phyloP scores from a whole-genome alignment of 2,113 vertebrate species.

The Pipra filicauda region DNA sequence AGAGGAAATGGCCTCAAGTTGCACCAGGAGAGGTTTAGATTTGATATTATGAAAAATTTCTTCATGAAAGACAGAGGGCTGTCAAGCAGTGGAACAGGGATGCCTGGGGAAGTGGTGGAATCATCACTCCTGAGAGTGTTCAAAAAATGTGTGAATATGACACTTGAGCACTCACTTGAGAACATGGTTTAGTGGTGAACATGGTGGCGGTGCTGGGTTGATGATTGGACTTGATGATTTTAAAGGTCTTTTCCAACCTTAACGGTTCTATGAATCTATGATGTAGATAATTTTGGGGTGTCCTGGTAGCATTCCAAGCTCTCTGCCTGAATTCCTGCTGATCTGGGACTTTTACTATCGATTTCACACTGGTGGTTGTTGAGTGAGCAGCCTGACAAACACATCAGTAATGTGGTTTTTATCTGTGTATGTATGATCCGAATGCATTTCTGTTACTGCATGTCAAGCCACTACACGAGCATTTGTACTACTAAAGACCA shows the following conservation, averaged over 20 bases:
- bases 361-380: neutral
- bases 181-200: neutral
- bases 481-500: neutral
- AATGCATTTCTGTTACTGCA: neutral
- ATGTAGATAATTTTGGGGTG: neutral
- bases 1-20: neutral
- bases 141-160: neutral
- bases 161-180: neutral
- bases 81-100: neutral
- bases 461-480: neutral
- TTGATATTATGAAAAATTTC: neutral
- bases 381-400: neutral
- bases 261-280: neutral
- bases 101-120: neutral
- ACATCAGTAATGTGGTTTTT: neutral
- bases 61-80: neutral
- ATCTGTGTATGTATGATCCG: neutral
- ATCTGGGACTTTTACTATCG: neutral
- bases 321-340: neutral
- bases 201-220: neutral
- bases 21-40: neutral
- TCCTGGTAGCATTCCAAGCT: neutral
- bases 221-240: neutral
- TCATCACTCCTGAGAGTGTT: neutral
- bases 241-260: neutral